Percentiles rank a stretch among this genome's conserved stretches.
Conservation (phyloP, 1,140 invertebrate species). For the Daktulosphaira vitifoliae region DNA sequence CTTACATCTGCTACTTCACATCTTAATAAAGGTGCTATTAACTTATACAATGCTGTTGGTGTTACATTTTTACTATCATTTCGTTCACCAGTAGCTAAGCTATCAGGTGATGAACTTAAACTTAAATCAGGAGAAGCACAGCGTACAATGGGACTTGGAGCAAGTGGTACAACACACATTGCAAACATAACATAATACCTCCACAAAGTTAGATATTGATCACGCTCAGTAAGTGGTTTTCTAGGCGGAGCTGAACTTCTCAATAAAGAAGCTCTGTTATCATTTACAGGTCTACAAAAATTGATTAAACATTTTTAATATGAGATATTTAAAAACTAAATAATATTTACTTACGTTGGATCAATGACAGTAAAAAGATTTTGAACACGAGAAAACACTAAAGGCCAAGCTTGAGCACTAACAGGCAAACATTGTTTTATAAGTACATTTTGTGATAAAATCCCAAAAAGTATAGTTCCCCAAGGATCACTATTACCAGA, state of each 20-base stretch:
- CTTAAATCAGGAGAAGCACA: constrained; percentile 88
- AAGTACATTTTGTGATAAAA: constrained; percentile 67
- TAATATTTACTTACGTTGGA: constrained; percentile 64
- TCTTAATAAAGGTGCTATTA: constrained; percentile 76
- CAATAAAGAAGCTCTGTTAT: constrained; percentile 88
- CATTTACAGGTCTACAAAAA: constrained; percentile 73
- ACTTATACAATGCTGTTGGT: constrained; percentile 79
- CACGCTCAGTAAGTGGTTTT: constrained; percentile 82
- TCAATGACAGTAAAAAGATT: constrained; percentile 87
- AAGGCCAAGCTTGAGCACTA: constrained; percentile 85
- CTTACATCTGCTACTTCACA: constrained; percentile 86
- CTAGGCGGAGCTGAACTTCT: constrained; percentile 63
- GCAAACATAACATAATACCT: constrained; percentile 93
- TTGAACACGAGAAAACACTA: constrained; percentile 83
- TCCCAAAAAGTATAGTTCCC: constrained; percentile 56
- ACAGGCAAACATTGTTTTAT: constrained; percentile 75
- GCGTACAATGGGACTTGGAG: constrained; percentile 68
- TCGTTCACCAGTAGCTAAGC: constrained; percentile 64
- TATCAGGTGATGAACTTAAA: constrained; percentile 76
- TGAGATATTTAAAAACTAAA: neutral
- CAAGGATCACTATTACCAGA: constrained; percentile 26
- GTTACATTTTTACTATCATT: constrained; percentile 56
- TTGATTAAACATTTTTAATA: neutral
- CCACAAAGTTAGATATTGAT: constrained; percentile 89
- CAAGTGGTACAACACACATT: constrained; percentile 80